phyloP scores from a whole-genome alignment of 1,140 invertebrate species.

The Drosophila subpulchrella region DNA sequence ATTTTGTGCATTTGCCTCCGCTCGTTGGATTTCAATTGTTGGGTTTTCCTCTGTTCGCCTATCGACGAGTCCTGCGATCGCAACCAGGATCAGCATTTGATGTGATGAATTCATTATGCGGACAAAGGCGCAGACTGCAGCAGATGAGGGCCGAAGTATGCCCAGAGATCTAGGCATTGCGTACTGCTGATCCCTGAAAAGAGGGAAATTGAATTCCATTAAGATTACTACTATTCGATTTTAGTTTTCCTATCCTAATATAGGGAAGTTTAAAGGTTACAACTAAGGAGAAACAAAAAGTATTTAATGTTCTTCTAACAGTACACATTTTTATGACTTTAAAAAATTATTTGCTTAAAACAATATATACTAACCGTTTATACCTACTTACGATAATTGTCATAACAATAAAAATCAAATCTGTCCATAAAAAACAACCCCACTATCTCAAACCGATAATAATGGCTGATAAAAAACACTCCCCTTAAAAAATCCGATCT shows the following conservation, averaged over 20 bases:
- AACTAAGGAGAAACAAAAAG: no score
- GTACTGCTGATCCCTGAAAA: not conserved
- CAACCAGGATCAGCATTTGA: constrained; percentile 50
- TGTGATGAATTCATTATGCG: constrained; percentile 64
- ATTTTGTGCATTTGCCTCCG: constrained; percentile 53
- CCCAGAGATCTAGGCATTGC: constrained; percentile 14
- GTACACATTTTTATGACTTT: no score
- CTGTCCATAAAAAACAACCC: not conserved
- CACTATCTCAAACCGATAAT: not conserved
- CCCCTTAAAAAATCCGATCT: constrained; percentile 34
- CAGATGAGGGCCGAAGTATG: constrained; percentile 23
- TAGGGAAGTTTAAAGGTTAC: no score
- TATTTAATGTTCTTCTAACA: no score
- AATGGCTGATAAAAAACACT: not conserved
- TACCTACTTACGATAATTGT: no score
- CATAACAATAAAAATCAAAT: not conserved
- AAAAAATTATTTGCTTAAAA: no score
- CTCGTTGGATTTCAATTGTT: constrained; percentile 56
- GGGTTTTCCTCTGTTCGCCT: constrained; percentile 35
- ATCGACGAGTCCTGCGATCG: constrained; percentile 44
- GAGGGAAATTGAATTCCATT: not conserved
- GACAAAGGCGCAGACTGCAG: constrained; percentile 18
- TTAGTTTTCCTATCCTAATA: no score
- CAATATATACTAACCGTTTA: no score
- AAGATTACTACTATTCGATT: not conserved